A percentile compares a stretch with the other conserved stretches of the same genome.
Conservation (phyloP, 2,797 vertebrate genomes). For the Takifugu rubripes region DNA sequence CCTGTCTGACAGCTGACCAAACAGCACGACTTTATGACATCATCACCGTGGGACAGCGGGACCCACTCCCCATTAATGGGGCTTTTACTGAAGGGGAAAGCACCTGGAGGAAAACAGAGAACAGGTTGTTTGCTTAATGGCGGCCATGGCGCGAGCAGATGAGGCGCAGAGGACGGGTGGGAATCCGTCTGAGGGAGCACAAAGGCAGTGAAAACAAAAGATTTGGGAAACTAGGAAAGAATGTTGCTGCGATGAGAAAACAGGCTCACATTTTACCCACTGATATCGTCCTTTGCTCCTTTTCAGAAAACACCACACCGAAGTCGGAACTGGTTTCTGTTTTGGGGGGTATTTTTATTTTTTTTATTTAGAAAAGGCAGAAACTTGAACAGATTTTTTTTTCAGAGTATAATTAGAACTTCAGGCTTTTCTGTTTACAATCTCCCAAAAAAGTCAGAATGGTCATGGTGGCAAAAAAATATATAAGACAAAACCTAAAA, state of each 20-base stretch:
- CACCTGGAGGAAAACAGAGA: slow-evolving; percentile 54
- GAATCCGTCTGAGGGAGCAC: slow-evolving; percentile 4
- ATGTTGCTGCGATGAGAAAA: slow-evolving; percentile 5
- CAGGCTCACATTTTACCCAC: neutral
- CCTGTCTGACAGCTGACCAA: slow-evolving; percentile 37
- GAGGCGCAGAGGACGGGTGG: slow-evolving; percentile 26
- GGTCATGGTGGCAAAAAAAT: too few relatives aligned
- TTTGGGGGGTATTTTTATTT: too few relatives aligned
- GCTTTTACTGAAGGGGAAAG: slow-evolving; percentile 51
- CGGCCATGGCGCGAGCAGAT: slow-evolving; percentile 31
- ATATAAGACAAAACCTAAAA: too few relatives aligned
- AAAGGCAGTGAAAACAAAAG: neutral
- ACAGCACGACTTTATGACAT: slow-evolving; percentile 41
- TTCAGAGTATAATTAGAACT: too few relatives aligned
- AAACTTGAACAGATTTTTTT: too few relatives aligned
- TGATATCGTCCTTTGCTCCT: too few relatives aligned
- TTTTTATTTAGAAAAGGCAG: too few relatives aligned
- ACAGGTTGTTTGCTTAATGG: slow-evolving; percentile 53
- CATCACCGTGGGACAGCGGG: slow-evolving; percentile 44
- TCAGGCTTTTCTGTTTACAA: too few relatives aligned
- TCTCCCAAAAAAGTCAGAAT: too few relatives aligned
- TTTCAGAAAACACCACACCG: too few relatives aligned
- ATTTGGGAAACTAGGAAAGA: slow-evolving; percentile 3
- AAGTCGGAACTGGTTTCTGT: too few relatives aligned
- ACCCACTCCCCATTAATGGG: slow-evolving; percentile 21